Evolutionary conservation across 2,888 invertebrate genomes (phyloP).

Genomic region (Cantharis rufa): DNA sequence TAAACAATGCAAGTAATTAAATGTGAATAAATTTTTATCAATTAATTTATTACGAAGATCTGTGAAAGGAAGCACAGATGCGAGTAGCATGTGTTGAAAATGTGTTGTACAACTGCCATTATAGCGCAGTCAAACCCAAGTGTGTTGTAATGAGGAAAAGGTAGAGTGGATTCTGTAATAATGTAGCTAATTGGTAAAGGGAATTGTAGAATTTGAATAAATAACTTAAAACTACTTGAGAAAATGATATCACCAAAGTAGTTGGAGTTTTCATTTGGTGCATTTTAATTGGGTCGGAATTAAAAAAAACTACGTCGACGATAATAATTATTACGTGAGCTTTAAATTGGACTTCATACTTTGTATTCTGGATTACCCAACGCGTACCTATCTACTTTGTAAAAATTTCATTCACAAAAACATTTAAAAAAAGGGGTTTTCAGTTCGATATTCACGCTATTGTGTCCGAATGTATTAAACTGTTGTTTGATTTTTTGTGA

Average conservation of each 20-base stretch:
- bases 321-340: neutral
- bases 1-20: neutral
- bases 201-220: slow-evolving; percentile 24
- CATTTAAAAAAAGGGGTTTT: neutral
- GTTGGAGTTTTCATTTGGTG: neutral
- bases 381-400: neutral
- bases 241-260: slow-evolving; percentile 7
- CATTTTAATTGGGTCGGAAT: neutral
- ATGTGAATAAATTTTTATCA: neutral
- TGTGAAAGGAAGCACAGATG: slow-evolving; percentile 20
- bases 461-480: neutral
- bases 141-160: slow-evolving; percentile 24
- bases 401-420: neutral
- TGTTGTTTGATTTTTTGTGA: neutral
- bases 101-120: slow-evolving; percentile 31
- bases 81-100: slow-evolving; percentile 23
- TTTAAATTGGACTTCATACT: neutral
- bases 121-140: slow-evolving; percentile 23
- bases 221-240: slow-evolving; percentile 5
- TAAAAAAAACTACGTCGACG: neutral
- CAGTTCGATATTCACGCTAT: neutral
- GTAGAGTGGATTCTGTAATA: slow-evolving; percentile 25
- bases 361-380: neutral
- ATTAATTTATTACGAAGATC: slow-evolving; percentile 6
- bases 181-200: slow-evolving; percentile 19